These are phyloP conservation scores for Callionymus lyra DNA, from an alignment of 2,113 vertebrate species.

Conservation along the genomic window DNA sequence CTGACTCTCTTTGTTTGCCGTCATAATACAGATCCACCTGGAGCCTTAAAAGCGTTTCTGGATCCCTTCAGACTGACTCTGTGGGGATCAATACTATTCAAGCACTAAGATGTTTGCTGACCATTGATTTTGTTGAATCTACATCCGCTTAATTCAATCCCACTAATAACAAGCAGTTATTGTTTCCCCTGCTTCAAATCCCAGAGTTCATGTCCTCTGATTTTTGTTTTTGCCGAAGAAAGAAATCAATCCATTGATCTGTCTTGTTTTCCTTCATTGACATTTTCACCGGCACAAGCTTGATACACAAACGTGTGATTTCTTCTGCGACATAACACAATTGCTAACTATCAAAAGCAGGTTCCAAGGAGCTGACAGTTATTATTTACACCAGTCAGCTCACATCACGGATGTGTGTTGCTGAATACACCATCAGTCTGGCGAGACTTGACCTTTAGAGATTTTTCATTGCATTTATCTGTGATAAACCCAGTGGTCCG, in stretches of 20 bases:
- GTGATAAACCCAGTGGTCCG: conserved; percentile 32
- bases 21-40: conserved; percentile 22
- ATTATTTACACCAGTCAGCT: conserved; percentile 17
- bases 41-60: conserved; percentile 22
- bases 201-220: conserved; percentile 11
- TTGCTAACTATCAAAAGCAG: conserved; percentile 10
- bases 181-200: conserved; percentile 26
- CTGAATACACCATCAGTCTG: conserved; percentile 24
- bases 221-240: conserved; percentile 25
- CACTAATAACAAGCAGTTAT: conserved; percentile 39
- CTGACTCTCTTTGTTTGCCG: conserved; percentile 22
- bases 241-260: conserved; percentile 42
- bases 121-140: conserved; percentile 38
- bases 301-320: conserved; percentile 9
- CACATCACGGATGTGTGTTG: conserved; percentile 24
- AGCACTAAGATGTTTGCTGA: conserved; percentile 44
- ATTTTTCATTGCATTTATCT: conserved; percentile 23
- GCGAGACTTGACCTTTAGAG: conserved; percentile 33
- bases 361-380: conserved; percentile 31
- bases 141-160: conserved; percentile 40
- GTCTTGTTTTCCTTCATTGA: conserved; percentile 44
- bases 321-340: conserved; percentile 6
- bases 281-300: conserved; percentile 24
- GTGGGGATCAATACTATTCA: conserved; percentile 39
- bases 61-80: conserved; percentile 26